Base-by-base conservation (phyloP, 2,113 vertebrate genomes). In the Balaenoptera acutorostrata region DNA sequence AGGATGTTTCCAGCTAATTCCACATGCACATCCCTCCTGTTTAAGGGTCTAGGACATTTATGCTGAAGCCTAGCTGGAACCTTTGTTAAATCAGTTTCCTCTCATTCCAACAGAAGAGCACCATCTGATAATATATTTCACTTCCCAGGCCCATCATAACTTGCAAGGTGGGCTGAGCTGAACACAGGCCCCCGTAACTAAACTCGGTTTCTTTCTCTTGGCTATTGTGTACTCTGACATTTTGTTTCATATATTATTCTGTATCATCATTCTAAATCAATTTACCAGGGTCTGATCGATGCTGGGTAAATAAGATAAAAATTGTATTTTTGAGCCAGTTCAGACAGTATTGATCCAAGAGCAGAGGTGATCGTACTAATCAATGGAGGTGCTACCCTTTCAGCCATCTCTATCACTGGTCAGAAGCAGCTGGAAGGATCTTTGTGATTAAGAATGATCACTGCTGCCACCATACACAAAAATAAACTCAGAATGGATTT, bases 251-350 rank as follows among this genome's bases (percentile, higher is more conserved):
- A 41, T 55, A 71, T 90, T 78, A 91, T 93, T 97, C 95, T 2
- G 2, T 21, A 21, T 57, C 66, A 15, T 74, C 31, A 1, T 83
- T 86, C 82, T 63, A 31, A 88, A 88, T 93, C 39, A 23, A 3
- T 71, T 17, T 39, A 12, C 23, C 29, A 1, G 46, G 8, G 6
- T 6, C 29, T 69, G 69, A 63, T 96, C 90, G 25, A 95, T 93
- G 39, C 74, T 20, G 31, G 41, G 61, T 96, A 90, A 95, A 94
- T 20, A 52, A 52, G 82, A 90, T 93, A 93, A 74, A 61, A 59
- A 90, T 93, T 71, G 94, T 71, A 82, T 90, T 93, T 78, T 29
- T n/a, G 10, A 52, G 82, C 63, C 6, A 0, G 55, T 61, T 64
- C 44, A 72, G 92, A 46, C 68, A 10, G 11, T 49, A 52, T 66